Base-by-base conservation (phyloP, 2,888 invertebrate genomes). In the Drosophila stalkeri region DNA sequence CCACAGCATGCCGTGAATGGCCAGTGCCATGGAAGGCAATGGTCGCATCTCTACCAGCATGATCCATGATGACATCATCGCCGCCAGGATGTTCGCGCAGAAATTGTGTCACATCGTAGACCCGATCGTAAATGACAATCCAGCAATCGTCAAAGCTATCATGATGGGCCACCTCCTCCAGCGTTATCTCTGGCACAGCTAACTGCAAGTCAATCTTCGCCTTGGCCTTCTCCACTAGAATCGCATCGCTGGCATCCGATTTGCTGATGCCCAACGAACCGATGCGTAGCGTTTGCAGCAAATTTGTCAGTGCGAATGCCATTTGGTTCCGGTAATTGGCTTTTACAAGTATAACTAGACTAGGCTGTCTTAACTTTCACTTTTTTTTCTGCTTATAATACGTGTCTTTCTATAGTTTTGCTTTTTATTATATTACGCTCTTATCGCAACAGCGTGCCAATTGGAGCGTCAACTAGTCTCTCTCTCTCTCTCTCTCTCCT, bases 41-140 rank as follows among this genome's bases (percentile, higher is more conserved):
- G 33, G 96, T 97, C 0, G 97, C 97, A 92, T 98, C 98, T 14
- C 96, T 94, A 0, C 98, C 98, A 0, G 97, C 97, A 92, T 97
- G 95, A 88, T 98, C 98, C 82, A 97, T 92, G 82, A 98, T 95
- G 20, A 98, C 94, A 75, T 97, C 97, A 14, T 94, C 94, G 9
- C 98, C 97, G 62, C 97, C 98, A 0, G 97, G 97, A 93, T 98
- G 98, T 94, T 95, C 95, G 76, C 94, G 93, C 47, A 98, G 92
- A 91, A 98, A 97, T 43, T 94, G 94, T 2, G 97, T 96, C 60
- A 97, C 95, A 90, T 98, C 96, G 92, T 97, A 98, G 14, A 98
- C 96, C 66, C 96, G 95, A 93, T 98, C 97, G 92, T 96, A 97
- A 54, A 98, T 95, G n/a, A 97, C 95, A 59, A 97, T 94, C 98